Percentiles rank a stretch among this genome's conserved stretches.
Conservation (phyloP, 2,797 vertebrate species). For the Megaceryle alcyon region DNA sequence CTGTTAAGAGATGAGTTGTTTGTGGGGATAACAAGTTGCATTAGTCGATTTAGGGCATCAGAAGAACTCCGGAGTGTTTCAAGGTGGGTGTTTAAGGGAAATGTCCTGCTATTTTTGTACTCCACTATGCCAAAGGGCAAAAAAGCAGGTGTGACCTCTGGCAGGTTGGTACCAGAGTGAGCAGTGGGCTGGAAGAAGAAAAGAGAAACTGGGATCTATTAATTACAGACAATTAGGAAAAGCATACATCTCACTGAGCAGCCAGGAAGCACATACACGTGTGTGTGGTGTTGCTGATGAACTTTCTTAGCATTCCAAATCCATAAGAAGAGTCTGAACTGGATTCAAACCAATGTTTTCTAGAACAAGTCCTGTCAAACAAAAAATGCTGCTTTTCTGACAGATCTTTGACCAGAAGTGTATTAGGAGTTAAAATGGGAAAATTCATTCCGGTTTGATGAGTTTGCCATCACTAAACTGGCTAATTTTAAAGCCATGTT, state of each 20-base stretch:
- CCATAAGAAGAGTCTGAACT: not conserved
- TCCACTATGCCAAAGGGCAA: too few species aligned
- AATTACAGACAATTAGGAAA: not conserved
- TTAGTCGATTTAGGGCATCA: not conserved
- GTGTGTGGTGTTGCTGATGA: not conserved
- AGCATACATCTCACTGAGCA: not conserved
- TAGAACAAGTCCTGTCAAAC: not conserved
- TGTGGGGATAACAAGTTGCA: not conserved
- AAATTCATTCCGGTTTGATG: not conserved
- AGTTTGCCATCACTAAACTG: not conserved
- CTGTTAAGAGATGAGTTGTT: not conserved
- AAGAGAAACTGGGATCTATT: not conserved
- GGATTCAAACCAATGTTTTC: too few species aligned
- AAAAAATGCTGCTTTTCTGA: not conserved
- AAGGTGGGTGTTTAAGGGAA: not conserved
- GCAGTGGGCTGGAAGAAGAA: not conserved
- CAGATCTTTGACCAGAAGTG: not conserved
- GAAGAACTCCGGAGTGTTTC: not conserved
- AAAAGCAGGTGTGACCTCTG: not conserved
- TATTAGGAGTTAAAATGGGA: fast-evolving
- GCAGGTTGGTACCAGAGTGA: not conserved
- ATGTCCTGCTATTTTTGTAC: too few species aligned
- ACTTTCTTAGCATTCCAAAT: not conserved
- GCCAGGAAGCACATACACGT: not conserved
- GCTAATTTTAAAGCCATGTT: fast-evolving